Evolutionary conservation across 2,888 invertebrate genomes (phyloP), one percentile per base, ranked within the genome.

Genomic region (Dioctria rufipes): DNA sequence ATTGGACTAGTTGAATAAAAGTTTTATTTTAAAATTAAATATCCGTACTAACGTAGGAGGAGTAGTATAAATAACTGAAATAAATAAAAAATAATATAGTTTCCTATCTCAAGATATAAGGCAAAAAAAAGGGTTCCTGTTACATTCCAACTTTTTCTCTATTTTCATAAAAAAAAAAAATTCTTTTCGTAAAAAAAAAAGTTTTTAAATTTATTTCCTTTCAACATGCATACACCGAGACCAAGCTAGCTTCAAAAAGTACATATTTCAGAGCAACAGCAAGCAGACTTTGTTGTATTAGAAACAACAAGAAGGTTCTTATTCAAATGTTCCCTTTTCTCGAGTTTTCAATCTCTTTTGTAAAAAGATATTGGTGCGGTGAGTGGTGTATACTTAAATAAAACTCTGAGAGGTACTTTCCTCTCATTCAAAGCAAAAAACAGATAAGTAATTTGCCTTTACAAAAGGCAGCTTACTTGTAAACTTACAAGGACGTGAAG

Each of bases 161-260:
- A 4, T 54, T n/a, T 54, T 54, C 3, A 46, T n/a, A 11, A 4
- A 54, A 54, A 54, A 54, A 11, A 4, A 54, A 54, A 54, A 54
- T 3, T 54, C 3, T 1, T 54, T 54, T 54, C 11, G 11, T 4
- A 11, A 11, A 11, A n/a, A 25, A 69, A 8, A 51, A 51, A 43
- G 37, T 69, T 69, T 69, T 69, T 39, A 69, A 51, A 69, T 69
- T 69, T 69, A 49, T 25, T 69, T 39, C 69, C 25, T 39, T 69
- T 69, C 69, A 69, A 39, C 25, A 51, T 9, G 9, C 51, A 51
- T 51, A 25, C 39, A 39, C 25, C 25, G 25, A 25, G 25, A 25
- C 25, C 43, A 69, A 69, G 49, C 37, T 39, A 69, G 49, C 37
- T 39, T 51, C 51, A 51, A 37, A 11, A 37, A 51, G 51, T 9